These are phyloP conservation scores for Sebastes oblongus DNA, from an alignment of 2,797 vertebrate genomes.

Conservation along the genomic window DNA sequence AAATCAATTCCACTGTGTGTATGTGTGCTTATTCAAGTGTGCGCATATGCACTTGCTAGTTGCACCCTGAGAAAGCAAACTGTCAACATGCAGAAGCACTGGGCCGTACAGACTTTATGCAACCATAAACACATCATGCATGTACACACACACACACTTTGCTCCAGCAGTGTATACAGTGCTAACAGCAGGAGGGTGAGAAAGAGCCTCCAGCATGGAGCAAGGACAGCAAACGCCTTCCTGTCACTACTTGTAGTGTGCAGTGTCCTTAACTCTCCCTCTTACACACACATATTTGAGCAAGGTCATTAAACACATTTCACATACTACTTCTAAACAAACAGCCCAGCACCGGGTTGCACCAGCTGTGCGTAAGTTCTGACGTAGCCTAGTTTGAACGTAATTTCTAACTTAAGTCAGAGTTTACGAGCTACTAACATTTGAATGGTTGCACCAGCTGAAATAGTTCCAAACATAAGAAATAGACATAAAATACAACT, in stretches of 20 bases:
- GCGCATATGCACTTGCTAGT: neutral
- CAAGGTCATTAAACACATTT: neutral
- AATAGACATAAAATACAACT: too few relatives aligned
- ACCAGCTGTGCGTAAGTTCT: too few relatives aligned
- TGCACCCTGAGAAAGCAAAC: conserved; percentile 1
- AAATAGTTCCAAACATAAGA: too few relatives aligned
- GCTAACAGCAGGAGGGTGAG: conserved; percentile 2
- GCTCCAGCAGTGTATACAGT: neutral
- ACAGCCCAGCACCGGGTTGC: too few relatives aligned
- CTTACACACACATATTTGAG: neutral
- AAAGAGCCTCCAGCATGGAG: conserved; percentile 12
- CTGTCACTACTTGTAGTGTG: neutral
- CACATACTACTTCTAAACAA: neutral
- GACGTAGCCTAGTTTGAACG: too few relatives aligned
- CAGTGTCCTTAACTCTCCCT: neutral
- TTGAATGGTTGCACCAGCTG: too few relatives aligned
- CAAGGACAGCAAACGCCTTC: conserved; percentile 14
- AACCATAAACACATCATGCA: neutral
- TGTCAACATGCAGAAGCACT: conserved; percentile 28
- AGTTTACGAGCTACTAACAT: too few relatives aligned
- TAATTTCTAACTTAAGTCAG: too few relatives aligned
- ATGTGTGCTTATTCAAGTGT: conserved; percentile 4
- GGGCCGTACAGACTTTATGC: neutral
- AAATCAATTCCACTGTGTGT: conserved; percentile 1
- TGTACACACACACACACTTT: neutral